A percentile compares a stretch with the other conserved stretches of the same genome.
Evolutionary conservation across 2,113 vertebrate genomes (phyloP).

Genomic region (Cinclus mexicanus): DNA sequence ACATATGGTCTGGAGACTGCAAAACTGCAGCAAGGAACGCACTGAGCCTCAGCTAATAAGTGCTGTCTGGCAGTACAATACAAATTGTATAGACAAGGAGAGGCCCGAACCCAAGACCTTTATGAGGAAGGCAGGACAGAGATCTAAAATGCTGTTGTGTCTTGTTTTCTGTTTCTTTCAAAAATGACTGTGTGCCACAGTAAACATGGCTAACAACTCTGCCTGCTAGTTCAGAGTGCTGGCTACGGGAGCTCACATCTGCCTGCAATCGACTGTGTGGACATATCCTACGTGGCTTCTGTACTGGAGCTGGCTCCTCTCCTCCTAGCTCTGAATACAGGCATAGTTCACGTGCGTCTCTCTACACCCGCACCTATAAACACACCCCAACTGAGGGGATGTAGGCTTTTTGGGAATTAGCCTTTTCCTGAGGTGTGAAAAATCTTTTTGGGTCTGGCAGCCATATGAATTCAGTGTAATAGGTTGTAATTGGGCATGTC

Average conservation of each 20-base stretch:
- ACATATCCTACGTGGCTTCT: background rate
- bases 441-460: background rate
- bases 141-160: background rate
- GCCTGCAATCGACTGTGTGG: background rate
- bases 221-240: background rate
- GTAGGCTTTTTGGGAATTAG: background rate
- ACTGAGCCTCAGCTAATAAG: background rate
- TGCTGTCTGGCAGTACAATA: background rate
- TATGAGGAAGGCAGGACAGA: background rate
- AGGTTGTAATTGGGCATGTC: conserved; percentile 55
- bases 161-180: conserved; percentile 45
- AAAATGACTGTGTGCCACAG: conserved; percentile 1
- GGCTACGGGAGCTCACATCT: conserved; percentile 6
- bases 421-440: background rate
- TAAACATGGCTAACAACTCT: background rate
- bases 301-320: background rate
- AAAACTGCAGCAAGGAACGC: background rate
- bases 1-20: background rate
- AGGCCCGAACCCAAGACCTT: background rate
- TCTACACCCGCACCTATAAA: background rate
- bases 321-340: accelerated
- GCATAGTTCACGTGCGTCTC: background rate
- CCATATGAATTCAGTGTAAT: conserved; percentile 11
- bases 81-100: background rate
- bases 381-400: background rate